A percentile compares a stretch with the other conserved stretches of the same genome.
These are phyloP conservation scores for Oxytorus armatus DNA, from an alignment of 2,888 invertebrate species.

Conservation along the genomic window DNA sequence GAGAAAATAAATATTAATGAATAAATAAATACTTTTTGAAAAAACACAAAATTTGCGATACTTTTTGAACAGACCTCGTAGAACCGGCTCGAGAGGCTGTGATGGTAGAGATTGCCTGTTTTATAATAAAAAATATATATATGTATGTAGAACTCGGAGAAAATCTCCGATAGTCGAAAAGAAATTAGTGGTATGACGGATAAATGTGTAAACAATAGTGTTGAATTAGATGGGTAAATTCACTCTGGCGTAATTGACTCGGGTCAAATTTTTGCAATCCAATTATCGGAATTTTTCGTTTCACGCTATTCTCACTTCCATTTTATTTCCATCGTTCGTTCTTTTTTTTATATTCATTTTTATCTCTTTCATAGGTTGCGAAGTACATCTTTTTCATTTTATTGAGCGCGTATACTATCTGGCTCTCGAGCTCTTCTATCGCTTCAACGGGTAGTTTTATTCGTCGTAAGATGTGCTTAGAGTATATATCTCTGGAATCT, in stretches of 20 bases:
- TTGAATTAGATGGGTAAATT: no score
- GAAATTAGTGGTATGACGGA: no score
- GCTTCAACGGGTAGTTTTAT: conserved; percentile 16
- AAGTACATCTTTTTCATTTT: conserved; percentile 29
- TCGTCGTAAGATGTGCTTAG: not conserved
- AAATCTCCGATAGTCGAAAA: conserved; percentile 19
- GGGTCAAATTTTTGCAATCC: conserved; percentile 41
- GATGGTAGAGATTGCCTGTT: conserved; percentile 35
- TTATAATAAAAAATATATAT: not conserved
- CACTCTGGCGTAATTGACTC: no score
- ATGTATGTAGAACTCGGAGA: not conserved
- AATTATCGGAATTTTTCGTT: no score
- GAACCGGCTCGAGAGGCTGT: not conserved
- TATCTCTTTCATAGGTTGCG: not conserved
- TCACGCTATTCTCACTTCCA: conserved; percentile 7
- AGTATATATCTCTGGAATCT: conserved; percentile 5
- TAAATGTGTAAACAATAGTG: no score
- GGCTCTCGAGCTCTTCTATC: not conserved
- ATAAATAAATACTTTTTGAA: no score
- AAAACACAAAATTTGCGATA: no score
- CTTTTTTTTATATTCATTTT: conserved; percentile 2
- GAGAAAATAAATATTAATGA: no score
- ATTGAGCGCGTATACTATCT: conserved; percentile 26
- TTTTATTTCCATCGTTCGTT: not conserved
- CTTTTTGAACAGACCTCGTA: no score